Conservation (phyloP, 2,888 invertebrate species). For the Tachina grossa region DNA sequence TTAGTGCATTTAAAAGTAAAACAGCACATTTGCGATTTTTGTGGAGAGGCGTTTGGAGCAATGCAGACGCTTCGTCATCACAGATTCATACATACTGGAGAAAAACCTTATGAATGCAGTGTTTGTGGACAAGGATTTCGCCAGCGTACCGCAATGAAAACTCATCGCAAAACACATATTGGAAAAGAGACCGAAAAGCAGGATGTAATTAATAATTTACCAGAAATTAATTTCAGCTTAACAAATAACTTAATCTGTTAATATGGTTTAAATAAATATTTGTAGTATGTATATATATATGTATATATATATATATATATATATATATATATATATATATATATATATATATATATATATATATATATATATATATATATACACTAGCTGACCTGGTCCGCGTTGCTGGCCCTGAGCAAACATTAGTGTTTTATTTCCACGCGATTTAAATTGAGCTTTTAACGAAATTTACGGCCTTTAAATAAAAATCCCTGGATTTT, state of each 20-base stretch:
- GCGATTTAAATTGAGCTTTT: no score
- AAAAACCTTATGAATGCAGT: slow-evolving; percentile 72
- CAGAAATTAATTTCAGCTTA: slow-evolving; percentile 48
- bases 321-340: no score
- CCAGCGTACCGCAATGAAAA: slow-evolving; percentile 72
- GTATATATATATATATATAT: no score
- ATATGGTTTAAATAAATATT: background rate
- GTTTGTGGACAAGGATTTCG: slow-evolving; percentile 71
- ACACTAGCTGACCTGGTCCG: no score
- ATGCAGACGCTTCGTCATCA: slow-evolving; percentile 72
- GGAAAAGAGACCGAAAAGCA: slow-evolving; percentile 33
- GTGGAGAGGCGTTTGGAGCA: slow-evolving; percentile 71
- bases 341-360: no score
- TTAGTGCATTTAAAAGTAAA: slow-evolving; percentile 71
- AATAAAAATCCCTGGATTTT: no score
- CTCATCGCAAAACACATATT: slow-evolving; percentile 69
- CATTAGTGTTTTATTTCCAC: no score
- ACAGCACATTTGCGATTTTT: slow-evolving; percentile 69
- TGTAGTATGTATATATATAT: background rate
- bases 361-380: no score
- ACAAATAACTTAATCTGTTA: slow-evolving; percentile 28
- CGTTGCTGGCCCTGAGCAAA: no score
- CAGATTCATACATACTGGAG: slow-evolving; percentile 72
- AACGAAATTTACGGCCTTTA: no score
- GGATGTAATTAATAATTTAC: slow-evolving; percentile 40